Base-by-base conservation (phyloP, 2,888 invertebrate genomes). In the Drosophila macrospina region DNA sequence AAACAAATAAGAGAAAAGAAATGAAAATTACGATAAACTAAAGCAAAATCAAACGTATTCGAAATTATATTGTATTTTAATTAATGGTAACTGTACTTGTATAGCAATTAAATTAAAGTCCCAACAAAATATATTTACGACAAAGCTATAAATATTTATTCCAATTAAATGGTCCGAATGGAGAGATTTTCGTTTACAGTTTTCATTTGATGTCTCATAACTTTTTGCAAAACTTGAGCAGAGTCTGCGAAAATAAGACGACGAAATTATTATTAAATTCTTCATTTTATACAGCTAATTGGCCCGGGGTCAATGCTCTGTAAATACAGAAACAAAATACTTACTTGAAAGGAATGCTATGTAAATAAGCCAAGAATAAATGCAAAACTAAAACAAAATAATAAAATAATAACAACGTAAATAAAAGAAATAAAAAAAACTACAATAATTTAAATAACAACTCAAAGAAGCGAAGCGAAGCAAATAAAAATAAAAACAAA, bases 211-310 rank as follows among this genome's bases (percentile, higher is more conserved):
- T 66, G 54, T 45, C 37, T 61, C 63, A 63, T 41, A 65, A 65
- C 54, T 52, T 66, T 57, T 57, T 52, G 52, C 65, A 57, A 61
- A 66, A 54, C 52, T 65, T 56, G 61, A 70, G 61, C 74, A 82
- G 89, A 90, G 86, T 89, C 89, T 89, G 88, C 90, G 44, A 75
- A 82, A 50, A 57, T 62, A 79, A 71, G 57, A 44, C 13, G 30
- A 34, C n/a, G 34, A 15, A 51, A 15, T n/a, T n/a, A 36, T 20
- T n/a, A 30, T n/a, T 32, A 50, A 68, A 70, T 48, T 60, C 51
- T 65, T 69, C 55, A 69, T 52, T 59, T 56, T 65, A 80, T 69
- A 64, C 69, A 72, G 74, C 67, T 65, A 72, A 69, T 76, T 76
- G 73, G 55, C 78, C 77, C 16, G 28, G 48, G 69, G 75, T 69